Base-by-base conservation (phyloP, 2,797 vertebrate genomes). In the Brotogeris chrysoptera region DNA sequence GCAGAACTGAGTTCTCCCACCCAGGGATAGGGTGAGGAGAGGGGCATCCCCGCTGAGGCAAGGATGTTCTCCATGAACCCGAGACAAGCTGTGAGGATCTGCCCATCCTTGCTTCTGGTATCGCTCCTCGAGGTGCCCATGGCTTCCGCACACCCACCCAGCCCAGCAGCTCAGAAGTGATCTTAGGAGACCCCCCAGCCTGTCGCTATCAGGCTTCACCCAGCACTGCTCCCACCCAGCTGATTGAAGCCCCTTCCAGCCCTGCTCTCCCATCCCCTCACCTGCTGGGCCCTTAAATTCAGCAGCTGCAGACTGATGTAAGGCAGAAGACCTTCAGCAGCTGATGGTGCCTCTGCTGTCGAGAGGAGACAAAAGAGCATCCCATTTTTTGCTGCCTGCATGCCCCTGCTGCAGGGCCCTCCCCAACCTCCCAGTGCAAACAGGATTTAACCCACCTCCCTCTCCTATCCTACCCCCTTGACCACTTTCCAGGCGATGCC, bases 251-350 rank as follows among this genome's bases (percentile, higher is more conserved):
- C 43, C 38, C 9, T 46, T 46, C 46, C 46, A 46, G 1, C 4
- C 23, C 78, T 50, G 27, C 8, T 57, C 24, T 38, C 23, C 43
- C 44, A 20, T 5, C 1, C 3, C 16, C 86, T 94, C 92, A 99
- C 99, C 98, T 98, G 98, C 74, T 98, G 97, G 11, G 98, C 98
- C 2, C 97, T 96, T 94, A 98, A 98, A 70, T 96, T 98, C 95
- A 99, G 98, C 72, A 98, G 89, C 66, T 98, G 96, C 86, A 99
- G 95, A 38, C 93, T 98, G 28, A 98, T 97, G 2, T 97, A 97
- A 25, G 24, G 47, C 47, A 49, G 24, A 49, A 49, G 47, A 24
- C 47, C 47, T 49, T 49, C 47, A 49, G 13, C 24, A 49, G 47
- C 8, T 2, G 4, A 49, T 49, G 44, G 44, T 44, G 44, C 44